phyloP scores from a whole-genome alignment of 2,888 invertebrate species.

The Macrosiphum euphorbiae region DNA sequence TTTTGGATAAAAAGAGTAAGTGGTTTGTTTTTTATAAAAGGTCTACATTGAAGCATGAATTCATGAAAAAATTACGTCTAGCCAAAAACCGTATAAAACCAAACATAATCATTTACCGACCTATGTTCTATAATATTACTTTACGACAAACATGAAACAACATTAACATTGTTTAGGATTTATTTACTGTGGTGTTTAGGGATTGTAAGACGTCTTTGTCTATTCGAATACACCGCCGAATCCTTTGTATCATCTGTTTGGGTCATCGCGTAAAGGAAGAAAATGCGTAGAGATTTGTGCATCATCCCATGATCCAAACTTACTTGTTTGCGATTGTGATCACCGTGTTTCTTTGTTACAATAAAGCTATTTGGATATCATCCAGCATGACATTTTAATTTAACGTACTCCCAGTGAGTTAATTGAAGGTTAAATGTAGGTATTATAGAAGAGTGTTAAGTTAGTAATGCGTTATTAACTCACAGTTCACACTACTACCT shows the following conservation, averaged over 20 bases:
- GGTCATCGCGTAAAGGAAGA: not conserved
- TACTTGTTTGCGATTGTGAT: constrained; percentile 35
- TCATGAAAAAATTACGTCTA: constrained; percentile 14
- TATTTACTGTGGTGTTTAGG: constrained; percentile 36
- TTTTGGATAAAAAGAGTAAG: not conserved
- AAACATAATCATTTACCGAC: not conserved
- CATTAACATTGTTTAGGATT: constrained; percentile 34
- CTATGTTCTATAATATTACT: not conserved
- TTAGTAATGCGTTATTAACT: not conserved
- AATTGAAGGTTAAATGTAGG: not conserved
- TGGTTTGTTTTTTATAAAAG: not conserved
- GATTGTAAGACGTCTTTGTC: constrained; percentile 46
- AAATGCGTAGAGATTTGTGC: constrained; percentile 13
- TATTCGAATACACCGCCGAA: not conserved
- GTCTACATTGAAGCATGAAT: not conserved
- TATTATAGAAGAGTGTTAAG: not conserved
- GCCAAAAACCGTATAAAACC: not conserved
- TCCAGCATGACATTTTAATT: constrained; percentile 8
- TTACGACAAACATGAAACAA: not conserved
- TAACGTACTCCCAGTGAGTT: not conserved
- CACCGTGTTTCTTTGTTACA: not conserved
- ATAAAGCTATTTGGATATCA: constrained; percentile 20
- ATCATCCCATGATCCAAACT: not conserved
- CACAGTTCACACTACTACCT: not conserved
- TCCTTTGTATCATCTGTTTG: constrained; percentile 9